These are phyloP conservation scores for Sterrhoptilus dennistouni DNA, from an alignment of 2,113 vertebrate species.

Conservation along the genomic window DNA sequence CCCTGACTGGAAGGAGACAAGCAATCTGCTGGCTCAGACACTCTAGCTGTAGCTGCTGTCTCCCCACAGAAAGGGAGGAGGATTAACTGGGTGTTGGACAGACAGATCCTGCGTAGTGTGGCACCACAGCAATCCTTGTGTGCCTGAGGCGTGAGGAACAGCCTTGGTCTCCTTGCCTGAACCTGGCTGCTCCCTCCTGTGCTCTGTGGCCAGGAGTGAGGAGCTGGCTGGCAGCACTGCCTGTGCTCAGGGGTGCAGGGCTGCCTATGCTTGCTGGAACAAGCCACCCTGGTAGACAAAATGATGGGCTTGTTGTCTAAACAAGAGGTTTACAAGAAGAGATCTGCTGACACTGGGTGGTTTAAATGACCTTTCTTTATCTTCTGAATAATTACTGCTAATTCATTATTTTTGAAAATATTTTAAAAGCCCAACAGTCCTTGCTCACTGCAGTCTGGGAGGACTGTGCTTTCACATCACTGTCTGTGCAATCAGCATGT, in stretches of 20 bases:
- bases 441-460: not conserved
- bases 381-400: not conserved
- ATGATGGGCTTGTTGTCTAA: not conserved
- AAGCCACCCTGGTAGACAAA: not conserved
- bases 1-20: not conserved
- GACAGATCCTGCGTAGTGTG: accelerated
- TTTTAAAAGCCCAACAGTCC: not conserved
- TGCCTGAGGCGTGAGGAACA: not conserved
- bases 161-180: not conserved
- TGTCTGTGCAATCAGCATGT: accelerated
- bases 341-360: not conserved
- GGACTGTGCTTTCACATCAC: not conserved
- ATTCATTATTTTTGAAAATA: not conserved
- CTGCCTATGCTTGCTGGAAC: not conserved
- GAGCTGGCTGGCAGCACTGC: not conserved
- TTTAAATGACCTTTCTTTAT: not conserved
- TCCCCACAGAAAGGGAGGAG: not conserved
- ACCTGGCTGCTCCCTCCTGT: not conserved
- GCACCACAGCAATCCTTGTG: not conserved
- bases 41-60: not conserved
- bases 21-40: not conserved
- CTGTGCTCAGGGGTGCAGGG: not conserved
- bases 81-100: not conserved
- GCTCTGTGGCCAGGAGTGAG: not conserved
- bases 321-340: not conserved